Evolutionary conservation across 1,140 invertebrate species (phyloP).

Genomic region (Teleopsis dalmanni): DNA sequence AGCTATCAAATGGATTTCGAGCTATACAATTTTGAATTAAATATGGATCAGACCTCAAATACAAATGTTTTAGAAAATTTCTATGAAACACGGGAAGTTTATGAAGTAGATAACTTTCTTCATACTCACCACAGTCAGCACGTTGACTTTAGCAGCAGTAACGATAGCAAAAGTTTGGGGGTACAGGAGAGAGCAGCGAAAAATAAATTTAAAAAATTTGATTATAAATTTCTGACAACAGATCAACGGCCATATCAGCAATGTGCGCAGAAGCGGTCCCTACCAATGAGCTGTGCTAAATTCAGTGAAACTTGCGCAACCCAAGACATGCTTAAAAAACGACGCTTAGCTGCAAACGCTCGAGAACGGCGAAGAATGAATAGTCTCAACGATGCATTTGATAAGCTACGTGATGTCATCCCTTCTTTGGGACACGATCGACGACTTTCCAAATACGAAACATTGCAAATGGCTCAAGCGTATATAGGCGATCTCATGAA

Average conservation of each 20-base stretch:
- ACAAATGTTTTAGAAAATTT: too few relatives aligned
- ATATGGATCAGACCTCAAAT: too few relatives aligned
- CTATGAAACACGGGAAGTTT: too few relatives aligned
- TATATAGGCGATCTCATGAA: slow-evolving; percentile 70
- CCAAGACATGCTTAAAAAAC: slow-evolving; percentile 50
- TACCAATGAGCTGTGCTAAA: not conserved
- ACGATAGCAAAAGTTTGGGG: too few relatives aligned
- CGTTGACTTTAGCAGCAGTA: too few relatives aligned
- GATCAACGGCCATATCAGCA: not conserved
- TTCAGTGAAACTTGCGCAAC: not conserved
- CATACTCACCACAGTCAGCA: too few relatives aligned
- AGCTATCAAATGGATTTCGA: too few relatives aligned
- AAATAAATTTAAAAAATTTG: too few relatives aligned
- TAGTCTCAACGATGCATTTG: slow-evolving; percentile 74
- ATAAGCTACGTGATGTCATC: slow-evolving; percentile 69
- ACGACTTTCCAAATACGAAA: slow-evolving; percentile 80
- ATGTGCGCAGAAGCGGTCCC: not conserved
- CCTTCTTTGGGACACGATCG: slow-evolving; percentile 63
- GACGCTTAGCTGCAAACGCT: slow-evolving; percentile 69
- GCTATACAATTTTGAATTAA: too few relatives aligned
- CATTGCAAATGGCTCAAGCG: slow-evolving; percentile 79
- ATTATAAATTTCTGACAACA: too few relatives aligned
- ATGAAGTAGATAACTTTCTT: too few relatives aligned
- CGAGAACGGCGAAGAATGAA: slow-evolving; percentile 73
- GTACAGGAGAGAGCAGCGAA: too few relatives aligned